Conservation (phyloP, 2,888 invertebrate genomes). For the Caenorhabditis sp. region DNA sequence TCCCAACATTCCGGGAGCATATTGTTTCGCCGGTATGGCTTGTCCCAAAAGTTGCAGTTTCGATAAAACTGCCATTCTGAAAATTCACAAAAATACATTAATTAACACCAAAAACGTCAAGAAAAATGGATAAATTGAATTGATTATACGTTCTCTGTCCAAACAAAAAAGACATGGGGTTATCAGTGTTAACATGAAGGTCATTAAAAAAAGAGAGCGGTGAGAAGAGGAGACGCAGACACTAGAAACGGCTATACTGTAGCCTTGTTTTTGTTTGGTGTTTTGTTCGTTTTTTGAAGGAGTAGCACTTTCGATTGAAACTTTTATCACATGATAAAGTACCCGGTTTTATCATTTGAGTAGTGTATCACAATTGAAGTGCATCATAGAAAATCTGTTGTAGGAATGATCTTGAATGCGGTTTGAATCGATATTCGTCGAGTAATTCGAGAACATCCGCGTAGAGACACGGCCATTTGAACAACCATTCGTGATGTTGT, state of each 20-base stretch:
- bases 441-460: constrained; percentile 60
- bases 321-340: neutral
- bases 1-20: constrained; percentile 52
- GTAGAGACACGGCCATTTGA: constrained; percentile 59
- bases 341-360: neutral
- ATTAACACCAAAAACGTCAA: neutral
- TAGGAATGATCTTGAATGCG: constrained; percentile 51
- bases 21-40: constrained; percentile 39
- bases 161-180: neutral
- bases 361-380: constrained; percentile 19
- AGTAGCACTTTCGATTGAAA: constrained; percentile 12
- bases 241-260: constrained; percentile 2
- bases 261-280: neutral
- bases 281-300: constrained; percentile 11
- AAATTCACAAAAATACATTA: neutral
- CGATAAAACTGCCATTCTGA: constrained; percentile 43
- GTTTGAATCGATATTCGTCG: constrained; percentile 57
- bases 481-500: constrained; percentile 48
- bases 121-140: neutral
- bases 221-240: neutral
- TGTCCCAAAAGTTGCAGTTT: constrained; percentile 41
- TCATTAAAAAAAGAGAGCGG: neutral
- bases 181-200: constrained; percentile 2
- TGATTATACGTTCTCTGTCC: too few relatives aligned
- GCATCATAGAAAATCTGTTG: constrained; percentile 60